Evolutionary conservation across 30 jellyfish, hydroid and myxozoan genomes (phyloP).

Genomic region (Morbakka virulenta): DNA sequence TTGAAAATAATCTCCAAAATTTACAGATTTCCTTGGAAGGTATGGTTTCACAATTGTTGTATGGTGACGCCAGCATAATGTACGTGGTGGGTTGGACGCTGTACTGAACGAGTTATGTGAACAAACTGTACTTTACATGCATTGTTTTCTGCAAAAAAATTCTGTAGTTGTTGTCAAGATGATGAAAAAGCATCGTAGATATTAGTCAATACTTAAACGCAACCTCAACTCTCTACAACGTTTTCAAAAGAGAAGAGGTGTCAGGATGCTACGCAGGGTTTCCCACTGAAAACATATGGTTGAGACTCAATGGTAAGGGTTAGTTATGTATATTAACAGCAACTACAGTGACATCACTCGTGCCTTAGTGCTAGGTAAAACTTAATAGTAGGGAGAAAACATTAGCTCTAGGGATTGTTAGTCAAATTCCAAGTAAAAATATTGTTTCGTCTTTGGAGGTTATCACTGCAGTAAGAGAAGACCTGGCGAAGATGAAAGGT

Average conservation of each 20-base stretch:
- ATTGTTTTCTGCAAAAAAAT: background rate
- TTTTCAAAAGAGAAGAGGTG: background rate
- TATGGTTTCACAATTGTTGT: background rate
- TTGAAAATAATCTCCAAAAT: background rate
- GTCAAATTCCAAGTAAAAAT: background rate
- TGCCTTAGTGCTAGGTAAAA: background rate
- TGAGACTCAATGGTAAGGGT: background rate
- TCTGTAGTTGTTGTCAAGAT: background rate
- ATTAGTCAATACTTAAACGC: background rate
- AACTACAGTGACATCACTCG: background rate
- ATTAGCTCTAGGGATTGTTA: background rate
- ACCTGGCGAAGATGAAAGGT: background rate
- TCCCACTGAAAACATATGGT: background rate
- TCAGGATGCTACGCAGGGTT: background rate
- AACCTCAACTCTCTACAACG: background rate
- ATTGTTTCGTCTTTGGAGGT: background rate
- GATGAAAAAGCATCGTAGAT: background rate
- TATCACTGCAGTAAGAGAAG: background rate
- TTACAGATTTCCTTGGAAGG: background rate
- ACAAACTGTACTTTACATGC: background rate
- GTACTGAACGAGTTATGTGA: background rate
- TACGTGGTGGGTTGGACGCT: background rate
- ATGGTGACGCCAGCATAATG: background rate
- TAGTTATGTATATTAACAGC: background rate
- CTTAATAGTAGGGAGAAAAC: background rate